Base-by-base conservation (phyloP, 2,888 invertebrate genomes). In the Dryocosmus kuriphilus region DNA sequence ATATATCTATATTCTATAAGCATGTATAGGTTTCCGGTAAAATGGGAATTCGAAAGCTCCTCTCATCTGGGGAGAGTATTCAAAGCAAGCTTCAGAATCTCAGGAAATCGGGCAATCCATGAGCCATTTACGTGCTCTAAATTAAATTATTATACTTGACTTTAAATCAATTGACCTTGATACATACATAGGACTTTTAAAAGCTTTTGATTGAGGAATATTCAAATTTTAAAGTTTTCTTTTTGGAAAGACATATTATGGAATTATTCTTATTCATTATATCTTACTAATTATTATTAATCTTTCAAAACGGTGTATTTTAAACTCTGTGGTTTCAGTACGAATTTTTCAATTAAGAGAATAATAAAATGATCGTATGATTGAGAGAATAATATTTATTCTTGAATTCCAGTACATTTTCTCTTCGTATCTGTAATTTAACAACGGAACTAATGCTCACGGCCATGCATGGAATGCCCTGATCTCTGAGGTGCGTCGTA, bases 21-120 rank as follows among this genome's bases (percentile, higher is more conserved):
- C 67, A 82, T 82, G 76, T 55, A 80, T 84, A 82, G 79, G 82
- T 82, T 85, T 86, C 84, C 84, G 80, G 74, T 71, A 55, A n/a
- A 78, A 60, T 55, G 77, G 86, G 51, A 41, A 46, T 71, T 30
- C 16, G 6, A 11, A 65, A 41, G 65, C 41, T 51, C 30, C 11
- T 30, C 51, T 32, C 32, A 35, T 22, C 16, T 62, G 3, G 9
- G 3, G 32, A 35, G 35, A 30, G 19, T 8, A 61, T 27, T 61
- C 65, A 27, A 65, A 65, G 65, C 41, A 35, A 65, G 41, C 65
- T 16, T 8, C 16, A 41, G 65, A 41, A 62, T 41, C 38, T 7
- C 24, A 67, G 41, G 27, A 67, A 63, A 67, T 22, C 35, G 14
- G 38, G 9, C 63, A 6, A 22, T 38, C 22, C 38, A 65, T 67